Conservation (phyloP, 1,140 invertebrate species). For the Cyclina sinensis region DNA sequence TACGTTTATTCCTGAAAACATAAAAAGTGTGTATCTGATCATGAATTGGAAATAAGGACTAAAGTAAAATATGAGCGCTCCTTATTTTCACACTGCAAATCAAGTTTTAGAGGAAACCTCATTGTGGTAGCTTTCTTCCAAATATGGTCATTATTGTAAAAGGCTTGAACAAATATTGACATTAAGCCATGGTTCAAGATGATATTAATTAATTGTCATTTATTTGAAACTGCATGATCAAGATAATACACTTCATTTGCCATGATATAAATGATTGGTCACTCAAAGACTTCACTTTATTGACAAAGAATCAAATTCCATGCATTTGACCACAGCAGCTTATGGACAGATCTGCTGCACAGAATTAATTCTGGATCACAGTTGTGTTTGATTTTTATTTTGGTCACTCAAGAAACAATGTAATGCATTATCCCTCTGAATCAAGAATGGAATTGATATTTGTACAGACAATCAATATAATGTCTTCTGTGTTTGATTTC, state of each 20-base stretch:
- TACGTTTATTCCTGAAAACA: too few relatives aligned
- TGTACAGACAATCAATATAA: constrained; percentile 7
- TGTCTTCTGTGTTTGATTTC: constrained; percentile 7
- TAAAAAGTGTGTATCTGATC: too few relatives aligned
- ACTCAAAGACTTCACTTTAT: not conserved
- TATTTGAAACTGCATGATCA: constrained; percentile 44
- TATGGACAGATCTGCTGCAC: constrained; percentile 32
- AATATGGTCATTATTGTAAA: constrained; percentile 52
- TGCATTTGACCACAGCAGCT: constrained; percentile 45
- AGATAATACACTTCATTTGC: constrained; percentile 60
- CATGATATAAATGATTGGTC: constrained; percentile 40
- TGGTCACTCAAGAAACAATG: constrained; percentile 36
- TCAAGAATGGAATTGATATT: not conserved
- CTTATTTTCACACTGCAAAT: too few relatives aligned
- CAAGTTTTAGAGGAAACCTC: not conserved
- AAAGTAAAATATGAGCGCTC: too few relatives aligned
- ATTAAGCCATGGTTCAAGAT: constrained; percentile 13
- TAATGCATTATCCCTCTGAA: not conserved
- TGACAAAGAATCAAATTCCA: constrained; percentile 51
- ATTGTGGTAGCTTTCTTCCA: not conserved
- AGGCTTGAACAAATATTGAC: constrained; percentile 38
- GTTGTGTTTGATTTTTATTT: constrained; percentile 12
- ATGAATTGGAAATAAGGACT: too few relatives aligned
- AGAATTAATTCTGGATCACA: not conserved
- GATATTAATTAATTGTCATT: constrained; percentile 68